Percentiles rank a stretch among this genome's conserved stretches.
Evolutionary conservation across 2,888 invertebrate genomes (phyloP).

Genomic region (Calephelis perditalis): DNA sequence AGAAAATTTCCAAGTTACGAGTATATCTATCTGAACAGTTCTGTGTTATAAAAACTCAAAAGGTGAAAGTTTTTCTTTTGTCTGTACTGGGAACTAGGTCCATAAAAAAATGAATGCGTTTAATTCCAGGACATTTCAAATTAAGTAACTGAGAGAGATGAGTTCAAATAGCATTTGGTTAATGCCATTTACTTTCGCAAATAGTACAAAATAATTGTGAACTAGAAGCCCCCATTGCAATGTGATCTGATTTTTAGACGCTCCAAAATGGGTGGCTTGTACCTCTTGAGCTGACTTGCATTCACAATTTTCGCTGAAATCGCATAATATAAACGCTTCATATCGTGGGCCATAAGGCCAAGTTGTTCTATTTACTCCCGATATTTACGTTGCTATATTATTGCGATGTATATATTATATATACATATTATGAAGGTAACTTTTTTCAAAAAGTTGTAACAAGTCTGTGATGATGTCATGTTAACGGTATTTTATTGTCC

Average conservation of each 20-base stretch:
- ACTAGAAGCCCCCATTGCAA: neutral
- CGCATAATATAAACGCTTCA: conserved; percentile 28
- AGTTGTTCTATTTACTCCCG: conserved; percentile 23
- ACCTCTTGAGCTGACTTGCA: neutral
- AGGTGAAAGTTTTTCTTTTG: conserved; percentile 30
- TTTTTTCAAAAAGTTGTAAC: conserved; percentile 19
- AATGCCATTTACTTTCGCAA: conserved; percentile 9
- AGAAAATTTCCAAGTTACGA: conserved; percentile 14
- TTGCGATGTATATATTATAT: conserved; percentile 28
- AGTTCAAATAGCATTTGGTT: conserved; percentile 19
- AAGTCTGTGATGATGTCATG: conserved; percentile 18
- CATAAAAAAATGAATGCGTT: neutral
- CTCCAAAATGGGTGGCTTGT: neutral
- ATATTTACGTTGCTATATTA: conserved; percentile 30
- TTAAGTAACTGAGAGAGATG: conserved; percentile 23
- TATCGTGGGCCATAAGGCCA: too few relatives aligned
- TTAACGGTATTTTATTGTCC: conserved; percentile 16
- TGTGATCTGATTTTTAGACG: conserved; percentile 1
- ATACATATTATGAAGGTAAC: conserved; percentile 26
- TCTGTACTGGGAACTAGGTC: neutral
- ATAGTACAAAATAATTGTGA: neutral
- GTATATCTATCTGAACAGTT: conserved; percentile 17
- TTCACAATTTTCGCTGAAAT: conserved; percentile 22
- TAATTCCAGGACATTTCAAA: neutral
- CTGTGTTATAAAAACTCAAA: conserved; percentile 23